Base-by-base conservation (phyloP, 1,140 invertebrate species). In the Platorchestia sp. region DNA sequence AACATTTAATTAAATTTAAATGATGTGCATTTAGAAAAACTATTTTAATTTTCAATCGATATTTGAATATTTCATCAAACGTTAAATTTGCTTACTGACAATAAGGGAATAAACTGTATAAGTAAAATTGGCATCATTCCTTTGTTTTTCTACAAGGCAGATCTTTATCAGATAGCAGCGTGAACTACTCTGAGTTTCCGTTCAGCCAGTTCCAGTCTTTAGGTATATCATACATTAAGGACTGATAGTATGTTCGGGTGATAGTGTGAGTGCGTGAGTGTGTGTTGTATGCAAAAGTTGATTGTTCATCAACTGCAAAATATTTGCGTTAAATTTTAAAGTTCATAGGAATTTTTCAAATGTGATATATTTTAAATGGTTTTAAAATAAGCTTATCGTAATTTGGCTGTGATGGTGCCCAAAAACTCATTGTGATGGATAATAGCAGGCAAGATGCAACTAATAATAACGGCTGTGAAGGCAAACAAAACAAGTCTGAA, bases 311-410 rank as follows among this genome's bases (percentile, higher is more conserved):
- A 36, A 10, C 3, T 22, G 27, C 59, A 19, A 3, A 22, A 10
- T 10, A 75, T 75, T 10, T 75, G 59, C 59, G 27, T 75, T 75
- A 27, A 75, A 75, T 75, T 75, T 75, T 75, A 75, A 1, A 22
- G 36, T 75, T 75, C 1, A 14, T 75, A 36, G 14, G 59, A 36
- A 75, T 36, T 75, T 75, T 75, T 75, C 36, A 75, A 27, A 75
- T 75, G 59, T 36, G 59, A 75, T 75, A 19, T 14, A 75, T 75
- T 75, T 75, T 75, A 75, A 75, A 75, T 75, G 59, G 14, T 75
- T 89, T 89, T 89, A 42, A 86, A 89, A 89, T 89, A 44, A 89
- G 43, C n/a, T 89, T 89, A 89, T 89, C 43, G 87, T 89, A 89
- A 89, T 89, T 42, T 43, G 87, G 87, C 87, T 89, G 87, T 89